Evolutionary conservation across 2,113 vertebrate species (phyloP).

Genomic region (Ochotona princeps): DNA sequence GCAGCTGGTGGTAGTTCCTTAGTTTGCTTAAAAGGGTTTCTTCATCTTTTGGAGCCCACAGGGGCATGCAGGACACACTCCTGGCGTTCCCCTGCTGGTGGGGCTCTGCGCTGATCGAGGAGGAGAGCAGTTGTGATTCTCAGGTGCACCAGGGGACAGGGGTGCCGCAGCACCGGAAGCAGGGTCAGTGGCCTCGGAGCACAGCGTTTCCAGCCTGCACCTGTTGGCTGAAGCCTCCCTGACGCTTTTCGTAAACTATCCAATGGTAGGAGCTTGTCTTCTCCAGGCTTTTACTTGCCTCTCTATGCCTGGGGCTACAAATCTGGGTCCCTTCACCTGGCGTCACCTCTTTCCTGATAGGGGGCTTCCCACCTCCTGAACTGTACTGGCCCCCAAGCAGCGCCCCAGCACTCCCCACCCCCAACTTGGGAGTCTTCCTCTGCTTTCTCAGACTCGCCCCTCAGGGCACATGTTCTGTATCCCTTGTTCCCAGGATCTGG

Average conservation of each 20-base stretch:
- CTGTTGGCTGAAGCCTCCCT: not conserved
- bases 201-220: too few relatives aligned
- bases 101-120: too few relatives aligned
- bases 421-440: too few relatives aligned
- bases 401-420: too few relatives aligned
- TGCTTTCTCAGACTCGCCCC: too few relatives aligned
- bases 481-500: too few relatives aligned
- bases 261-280: not conserved
- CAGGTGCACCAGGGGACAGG: too few relatives aligned
- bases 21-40: constrained; percentile 82
- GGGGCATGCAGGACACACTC: not conserved
- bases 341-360: not conserved
- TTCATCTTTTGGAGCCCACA: not conserved
- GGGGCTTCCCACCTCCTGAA: not conserved
- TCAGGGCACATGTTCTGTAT: too few relatives aligned
- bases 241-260: not conserved
- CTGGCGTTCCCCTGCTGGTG: not conserved
- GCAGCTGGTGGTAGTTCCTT: not conserved
- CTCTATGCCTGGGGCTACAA: not conserved
- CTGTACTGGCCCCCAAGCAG: too few relatives aligned
- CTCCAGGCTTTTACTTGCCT: not conserved
- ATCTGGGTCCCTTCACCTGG: not conserved
- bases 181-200: too few relatives aligned
- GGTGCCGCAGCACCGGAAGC: too few relatives aligned
- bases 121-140: too few relatives aligned